phyloP scores from a whole-genome alignment of 1,140 invertebrate genomes.

The Lucilia cuprina region DNA sequence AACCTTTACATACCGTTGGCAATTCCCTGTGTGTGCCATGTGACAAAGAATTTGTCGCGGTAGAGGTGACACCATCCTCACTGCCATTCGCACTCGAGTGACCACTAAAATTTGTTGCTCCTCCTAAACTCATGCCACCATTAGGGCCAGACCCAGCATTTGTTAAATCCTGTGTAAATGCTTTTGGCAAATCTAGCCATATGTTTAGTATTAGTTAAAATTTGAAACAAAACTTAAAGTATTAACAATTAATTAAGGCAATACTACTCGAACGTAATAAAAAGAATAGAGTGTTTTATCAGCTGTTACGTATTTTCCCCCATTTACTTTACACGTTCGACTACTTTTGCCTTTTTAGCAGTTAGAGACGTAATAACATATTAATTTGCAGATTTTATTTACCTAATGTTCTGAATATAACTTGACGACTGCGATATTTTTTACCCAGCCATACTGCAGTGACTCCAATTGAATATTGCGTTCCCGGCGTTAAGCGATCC shows the following conservation, averaged over 20 bases:
- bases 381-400: conserved; percentile 50
- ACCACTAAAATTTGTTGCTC: conserved; percentile 60
- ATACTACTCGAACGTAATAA: neutral
- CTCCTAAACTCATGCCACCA: conserved; percentile 33
- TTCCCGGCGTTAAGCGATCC: conserved; percentile 79
- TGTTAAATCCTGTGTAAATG: neutral
- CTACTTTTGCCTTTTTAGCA: no score
- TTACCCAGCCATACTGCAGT: conserved; percentile 79
- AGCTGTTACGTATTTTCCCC: neutral
- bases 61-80: conserved; percentile 57
- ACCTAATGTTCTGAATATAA: conserved; percentile 88
- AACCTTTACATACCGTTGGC: conserved; percentile 52
- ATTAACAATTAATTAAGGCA: neutral
- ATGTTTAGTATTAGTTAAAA: conserved; percentile 9
- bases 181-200: conserved; percentile 18
- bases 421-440: conserved; percentile 80
- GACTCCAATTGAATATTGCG: conserved; percentile 84
- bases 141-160: neutral
- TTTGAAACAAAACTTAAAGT: neutral
- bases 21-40: conserved; percentile 64
- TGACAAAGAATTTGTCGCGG: conserved; percentile 58
- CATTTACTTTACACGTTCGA: no score
- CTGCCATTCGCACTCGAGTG: conserved; percentile 60
- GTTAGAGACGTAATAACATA: no score
- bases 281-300: neutral